phyloP scores from a whole-genome alignment of 2,113 vertebrate species.

The Petrocephalus microphthalmus region DNA sequence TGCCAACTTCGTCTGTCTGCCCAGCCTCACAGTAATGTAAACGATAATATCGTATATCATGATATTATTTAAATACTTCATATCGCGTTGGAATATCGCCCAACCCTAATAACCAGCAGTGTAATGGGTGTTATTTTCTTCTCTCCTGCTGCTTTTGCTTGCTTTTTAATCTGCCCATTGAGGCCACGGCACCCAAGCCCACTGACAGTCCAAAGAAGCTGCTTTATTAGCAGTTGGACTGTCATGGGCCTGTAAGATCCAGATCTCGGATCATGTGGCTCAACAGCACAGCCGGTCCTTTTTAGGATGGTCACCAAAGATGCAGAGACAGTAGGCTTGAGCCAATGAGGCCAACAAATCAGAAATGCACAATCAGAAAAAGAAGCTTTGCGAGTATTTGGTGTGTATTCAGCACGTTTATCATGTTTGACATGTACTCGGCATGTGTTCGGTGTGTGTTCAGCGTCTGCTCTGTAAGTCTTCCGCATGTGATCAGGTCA shows the following conservation, averaged over 20 bases:
- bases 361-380: constrained; percentile 24
- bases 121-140: constrained; percentile 41
- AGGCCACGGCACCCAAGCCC: constrained; percentile 37
- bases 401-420: constrained; percentile 16
- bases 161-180: constrained; percentile 33
- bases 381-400: constrained; percentile 33
- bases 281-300: not conserved
- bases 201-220: constrained; percentile 35
- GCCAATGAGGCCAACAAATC: not conserved
- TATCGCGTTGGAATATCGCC: no score
- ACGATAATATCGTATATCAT: no score
- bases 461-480: constrained; percentile 26
- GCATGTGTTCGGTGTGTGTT: constrained; percentile 24
- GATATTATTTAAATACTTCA: no score
- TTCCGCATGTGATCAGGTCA: constrained; percentile 34
- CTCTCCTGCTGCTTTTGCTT: constrained; percentile 6
- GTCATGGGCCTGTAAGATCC: constrained; percentile 27
- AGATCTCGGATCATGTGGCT: constrained; percentile 35
- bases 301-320: not conserved
- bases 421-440: not conserved
- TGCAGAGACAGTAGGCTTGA: not conserved
- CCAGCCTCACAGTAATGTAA: no score
- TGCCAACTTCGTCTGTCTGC: no score
- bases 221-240: constrained; percentile 4
- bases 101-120: constrained; percentile 45